A percentile compares a stretch with the other conserved stretches of the same genome.
phyloP scores from a whole-genome alignment of 2,888 invertebrate genomes.

The Linyphia triangularis region DNA sequence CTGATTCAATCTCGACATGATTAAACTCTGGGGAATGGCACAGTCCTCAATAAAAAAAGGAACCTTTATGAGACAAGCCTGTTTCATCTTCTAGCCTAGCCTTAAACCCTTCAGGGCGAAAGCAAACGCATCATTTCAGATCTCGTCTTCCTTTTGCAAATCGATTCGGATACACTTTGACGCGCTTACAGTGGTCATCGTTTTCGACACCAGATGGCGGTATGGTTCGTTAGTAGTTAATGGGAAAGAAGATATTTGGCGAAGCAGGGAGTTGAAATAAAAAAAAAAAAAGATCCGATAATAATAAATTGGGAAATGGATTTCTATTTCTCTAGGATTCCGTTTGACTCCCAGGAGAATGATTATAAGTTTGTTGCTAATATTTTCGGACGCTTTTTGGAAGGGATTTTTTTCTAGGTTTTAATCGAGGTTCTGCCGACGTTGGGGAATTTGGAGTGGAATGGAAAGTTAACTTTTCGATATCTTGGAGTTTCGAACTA shows the following conservation, averaged over 20 bases:
- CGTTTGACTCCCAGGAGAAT: background rate
- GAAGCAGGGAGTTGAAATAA: background rate
- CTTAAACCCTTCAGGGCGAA: constrained; percentile 31
- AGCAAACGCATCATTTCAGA: constrained; percentile 4
- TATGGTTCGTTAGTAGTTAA: constrained; percentile 48
- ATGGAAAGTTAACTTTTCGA: too few relatives aligned
- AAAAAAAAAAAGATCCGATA: background rate
- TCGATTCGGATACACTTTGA: constrained; percentile 38
- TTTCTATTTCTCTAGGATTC: background rate
- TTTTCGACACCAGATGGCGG: constrained; percentile 44
- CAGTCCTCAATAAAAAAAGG: too few relatives aligned
- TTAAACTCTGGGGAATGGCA: too few relatives aligned
- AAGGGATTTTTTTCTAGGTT: background rate
- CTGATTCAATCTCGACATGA: too few relatives aligned
- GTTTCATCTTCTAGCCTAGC: too few relatives aligned
- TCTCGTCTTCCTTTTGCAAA: constrained; percentile 4
- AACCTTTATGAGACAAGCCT: too few relatives aligned
- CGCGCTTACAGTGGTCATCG: constrained; percentile 25
- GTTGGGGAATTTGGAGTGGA: background rate
- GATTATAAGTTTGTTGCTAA: background rate
- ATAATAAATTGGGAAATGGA: background rate
- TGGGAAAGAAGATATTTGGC: constrained; percentile 46
- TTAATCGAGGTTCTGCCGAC: too few relatives aligned
- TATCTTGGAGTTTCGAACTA: too few relatives aligned
- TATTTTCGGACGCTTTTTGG: background rate